Evolutionary conservation across 2,797 vertebrate species (phyloP).

Genomic region (Argya squamiceps): DNA sequence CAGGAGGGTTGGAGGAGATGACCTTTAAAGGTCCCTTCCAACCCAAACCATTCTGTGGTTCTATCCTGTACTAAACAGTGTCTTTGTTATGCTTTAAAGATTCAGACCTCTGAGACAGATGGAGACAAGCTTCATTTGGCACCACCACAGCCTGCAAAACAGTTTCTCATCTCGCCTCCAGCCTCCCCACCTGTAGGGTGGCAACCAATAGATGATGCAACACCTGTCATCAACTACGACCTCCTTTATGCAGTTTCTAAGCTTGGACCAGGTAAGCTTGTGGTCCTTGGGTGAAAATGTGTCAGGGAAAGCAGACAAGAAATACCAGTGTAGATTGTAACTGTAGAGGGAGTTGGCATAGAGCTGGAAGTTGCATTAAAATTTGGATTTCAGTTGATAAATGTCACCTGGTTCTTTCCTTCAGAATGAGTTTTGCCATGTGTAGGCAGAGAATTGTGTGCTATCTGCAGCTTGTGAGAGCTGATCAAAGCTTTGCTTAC

Average conservation of each 20-base stretch:
- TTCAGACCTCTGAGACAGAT: slow-evolving; percentile 82
- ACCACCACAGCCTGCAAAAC: slow-evolving; percentile 86
- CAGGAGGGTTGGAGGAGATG: neutral
- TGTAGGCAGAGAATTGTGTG: neutral
- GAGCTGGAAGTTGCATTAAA: neutral
- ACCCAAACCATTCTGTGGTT: neutral
- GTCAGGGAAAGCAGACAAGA: neutral
- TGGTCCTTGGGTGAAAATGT: neutral
- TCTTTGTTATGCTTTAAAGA: slow-evolving; percentile 71
- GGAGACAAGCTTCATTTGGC: slow-evolving; percentile 88
- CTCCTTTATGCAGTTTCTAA: slow-evolving; percentile 87
- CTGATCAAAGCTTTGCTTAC: neutral
- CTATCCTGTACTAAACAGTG: neutral
- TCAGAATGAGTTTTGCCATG: neutral
- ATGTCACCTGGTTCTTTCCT: neutral
- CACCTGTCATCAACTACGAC: slow-evolving; percentile 87
- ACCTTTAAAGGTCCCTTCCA: neutral
- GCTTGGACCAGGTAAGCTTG: slow-evolving; percentile 82
- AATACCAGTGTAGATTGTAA: neutral
- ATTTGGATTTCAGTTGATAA: neutral
- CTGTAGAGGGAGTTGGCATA: neutral
- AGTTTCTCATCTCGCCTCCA: slow-evolving; percentile 89
- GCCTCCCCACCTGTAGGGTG: slow-evolving; percentile 86
- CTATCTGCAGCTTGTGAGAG: neutral
- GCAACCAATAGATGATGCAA: slow-evolving; percentile 85